Conservation (phyloP, 1,140 invertebrate genomes). For the Dendrolimus punctatus region DNA sequence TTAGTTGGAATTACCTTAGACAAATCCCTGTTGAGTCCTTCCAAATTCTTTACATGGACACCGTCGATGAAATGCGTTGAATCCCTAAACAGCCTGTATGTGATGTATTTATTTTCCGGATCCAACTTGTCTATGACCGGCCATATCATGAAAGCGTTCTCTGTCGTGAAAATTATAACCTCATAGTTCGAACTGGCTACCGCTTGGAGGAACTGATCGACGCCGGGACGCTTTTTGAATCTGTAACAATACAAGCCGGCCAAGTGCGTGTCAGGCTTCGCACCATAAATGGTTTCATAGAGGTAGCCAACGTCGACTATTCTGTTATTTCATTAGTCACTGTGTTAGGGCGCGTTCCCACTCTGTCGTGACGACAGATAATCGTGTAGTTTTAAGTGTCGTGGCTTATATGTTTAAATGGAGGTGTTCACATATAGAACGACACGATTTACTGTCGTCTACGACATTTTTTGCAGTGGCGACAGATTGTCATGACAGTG, state of each 20-base stretch:
- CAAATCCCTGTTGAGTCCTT: conserved; percentile 94
- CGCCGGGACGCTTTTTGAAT: conserved; percentile 97
- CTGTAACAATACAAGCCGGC: conserved; percentile 65
- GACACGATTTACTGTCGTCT: too few species aligned
- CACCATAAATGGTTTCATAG: too few species aligned
- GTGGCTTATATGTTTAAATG: too few species aligned
- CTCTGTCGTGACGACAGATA: too few species aligned
- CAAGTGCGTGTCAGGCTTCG: too few species aligned
- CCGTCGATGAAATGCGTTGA: conserved; percentile 97
- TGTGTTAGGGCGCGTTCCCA: too few species aligned
- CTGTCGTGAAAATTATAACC: conserved; percentile 96
- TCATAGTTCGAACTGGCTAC: conserved; percentile 94
- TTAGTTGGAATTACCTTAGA: conserved; percentile 79
- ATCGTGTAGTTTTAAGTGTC: too few species aligned
- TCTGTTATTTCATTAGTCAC: too few species aligned
- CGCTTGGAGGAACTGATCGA: conserved; percentile 95
- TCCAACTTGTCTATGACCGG: conserved; percentile 95
- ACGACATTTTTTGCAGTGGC: too few species aligned
- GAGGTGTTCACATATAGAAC: too few species aligned
- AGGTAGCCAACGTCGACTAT: too few species aligned
- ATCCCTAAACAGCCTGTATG: conserved; percentile 95
- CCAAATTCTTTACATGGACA: conserved; percentile 96
- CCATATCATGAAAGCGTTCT: conserved; percentile 89
- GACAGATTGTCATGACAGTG: too few species aligned
- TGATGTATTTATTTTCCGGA: conserved; percentile 87